phyloP scores from a whole-genome alignment of 2,797 vertebrate species.

The Oophaga sylvatica region DNA sequence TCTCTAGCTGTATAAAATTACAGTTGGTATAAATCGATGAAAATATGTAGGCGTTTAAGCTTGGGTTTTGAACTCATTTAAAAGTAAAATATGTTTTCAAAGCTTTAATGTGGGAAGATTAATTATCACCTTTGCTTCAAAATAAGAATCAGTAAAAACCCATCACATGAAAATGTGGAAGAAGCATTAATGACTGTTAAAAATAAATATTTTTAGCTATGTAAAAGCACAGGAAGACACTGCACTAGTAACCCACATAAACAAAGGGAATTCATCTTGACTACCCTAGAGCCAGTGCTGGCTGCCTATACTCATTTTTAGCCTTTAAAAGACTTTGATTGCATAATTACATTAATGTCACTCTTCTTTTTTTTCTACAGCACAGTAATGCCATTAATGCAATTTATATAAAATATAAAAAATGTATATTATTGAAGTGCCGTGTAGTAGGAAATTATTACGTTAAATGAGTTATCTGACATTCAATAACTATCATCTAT shows the following conservation, averaged over 20 bases:
- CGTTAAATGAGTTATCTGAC: neutral
- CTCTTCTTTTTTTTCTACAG: neutral
- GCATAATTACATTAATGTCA: neutral
- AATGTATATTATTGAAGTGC: neutral
- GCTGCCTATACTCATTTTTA: slow-evolving; percentile 1
- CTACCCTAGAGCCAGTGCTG: neutral
- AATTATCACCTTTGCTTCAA: slow-evolving; percentile 88
- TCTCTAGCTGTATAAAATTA: slow-evolving; percentile 59
- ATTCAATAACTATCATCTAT: no score
- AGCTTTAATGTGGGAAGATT: slow-evolving; percentile 83
- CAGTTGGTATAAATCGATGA: slow-evolving; percentile 69
- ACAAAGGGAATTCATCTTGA: neutral
- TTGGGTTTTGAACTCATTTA: slow-evolving; percentile 74
- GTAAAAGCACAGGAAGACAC: slow-evolving; percentile 27
- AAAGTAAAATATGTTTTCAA: slow-evolving; percentile 79
- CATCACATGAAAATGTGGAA: slow-evolving; percentile 75
- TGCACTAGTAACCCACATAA: slow-evolving; percentile 34
- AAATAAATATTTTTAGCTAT: slow-evolving; percentile 68
- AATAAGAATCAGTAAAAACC: slow-evolving; percentile 78
- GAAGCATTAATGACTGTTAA: slow-evolving; percentile 71
- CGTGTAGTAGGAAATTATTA: neutral
- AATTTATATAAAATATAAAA: neutral
- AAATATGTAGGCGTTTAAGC: slow-evolving; percentile 71
- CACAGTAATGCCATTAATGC: neutral
- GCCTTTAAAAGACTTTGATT: neutral